Percentiles rank a stretch among this genome's conserved stretches.
These are phyloP conservation scores for Melinaea menophilus DNA, from an alignment of 2,888 invertebrate species.

Conservation along the genomic window DNA sequence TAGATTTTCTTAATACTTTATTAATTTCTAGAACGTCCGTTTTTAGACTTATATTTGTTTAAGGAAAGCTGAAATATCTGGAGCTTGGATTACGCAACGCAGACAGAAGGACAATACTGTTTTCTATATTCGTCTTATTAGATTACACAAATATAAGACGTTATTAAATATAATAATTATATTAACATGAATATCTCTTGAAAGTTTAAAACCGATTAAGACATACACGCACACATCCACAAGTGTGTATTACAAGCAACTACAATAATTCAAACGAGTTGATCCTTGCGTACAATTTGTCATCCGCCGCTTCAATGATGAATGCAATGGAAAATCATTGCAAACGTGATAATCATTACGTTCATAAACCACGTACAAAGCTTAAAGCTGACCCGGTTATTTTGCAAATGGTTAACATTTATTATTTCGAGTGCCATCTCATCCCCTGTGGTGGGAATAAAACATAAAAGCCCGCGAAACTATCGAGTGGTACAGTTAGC, in stretches of 20 bases:
- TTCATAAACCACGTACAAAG: slow-evolving; percentile 32
- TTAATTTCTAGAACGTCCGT: too few species aligned
- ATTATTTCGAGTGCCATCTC: slow-evolving; percentile 35
- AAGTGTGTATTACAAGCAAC: slow-evolving; percentile 12
- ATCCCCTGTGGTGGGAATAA: slow-evolving; percentile 51
- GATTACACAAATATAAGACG: too few species aligned
- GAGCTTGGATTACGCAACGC: too few species aligned
- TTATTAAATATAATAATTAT: too few species aligned
- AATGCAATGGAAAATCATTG: slow-evolving; percentile 26
- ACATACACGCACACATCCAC: slow-evolving; percentile 6
- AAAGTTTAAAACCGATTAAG: neutral
- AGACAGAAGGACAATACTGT: too few species aligned
- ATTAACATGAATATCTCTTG: too few species aligned
- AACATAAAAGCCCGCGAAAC: slow-evolving; percentile 56
- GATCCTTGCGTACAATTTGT: slow-evolving; percentile 19
- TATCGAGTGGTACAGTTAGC: slow-evolving; percentile 54
- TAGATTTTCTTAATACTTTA: too few species aligned
- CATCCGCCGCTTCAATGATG: slow-evolving; percentile 23
- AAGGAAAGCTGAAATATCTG: too few species aligned
- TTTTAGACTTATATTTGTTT: too few species aligned
- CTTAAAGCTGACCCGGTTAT: slow-evolving; percentile 34
- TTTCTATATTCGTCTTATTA: too few species aligned
- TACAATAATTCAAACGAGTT: slow-evolving; percentile 14
- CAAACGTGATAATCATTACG: slow-evolving; percentile 33
- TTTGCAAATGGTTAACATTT: slow-evolving; percentile 40